Conservation (phyloP, 2,888 invertebrate genomes). For the Melinopterus prodromus region DNA sequence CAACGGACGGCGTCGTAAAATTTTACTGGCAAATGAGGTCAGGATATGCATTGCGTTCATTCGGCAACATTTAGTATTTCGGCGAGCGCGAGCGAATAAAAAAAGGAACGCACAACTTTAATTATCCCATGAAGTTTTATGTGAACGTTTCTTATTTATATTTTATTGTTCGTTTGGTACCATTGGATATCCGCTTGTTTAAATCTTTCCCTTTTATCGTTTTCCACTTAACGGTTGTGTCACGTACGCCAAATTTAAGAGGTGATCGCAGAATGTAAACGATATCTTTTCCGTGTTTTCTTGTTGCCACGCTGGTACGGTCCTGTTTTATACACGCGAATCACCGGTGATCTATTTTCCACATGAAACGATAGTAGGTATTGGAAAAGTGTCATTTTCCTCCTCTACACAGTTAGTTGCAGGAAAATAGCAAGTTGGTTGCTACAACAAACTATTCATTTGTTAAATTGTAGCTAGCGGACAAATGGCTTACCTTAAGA, state of each 20-base stretch:
- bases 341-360: too few relatives aligned
- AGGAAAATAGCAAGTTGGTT: too few relatives aligned
- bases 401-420: too few relatives aligned
- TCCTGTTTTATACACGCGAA: too few relatives aligned
- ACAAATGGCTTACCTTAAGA: too few relatives aligned
- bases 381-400: too few relatives aligned
- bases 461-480: too few relatives aligned
- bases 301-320: not conserved
- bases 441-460: too few relatives aligned
- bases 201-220: constrained; percentile 4
- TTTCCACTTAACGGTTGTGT: not conserved
- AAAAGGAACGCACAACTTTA: not conserved
- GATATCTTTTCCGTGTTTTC: not conserved
- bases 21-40: not conserved
- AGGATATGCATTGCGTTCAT: constrained; percentile 4
- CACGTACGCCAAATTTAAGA: not conserved
- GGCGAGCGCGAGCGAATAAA: not conserved
- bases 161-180: not conserved
- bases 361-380: too few relatives aligned
- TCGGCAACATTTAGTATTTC: not conserved
- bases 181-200: not conserved
- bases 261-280: not conserved
- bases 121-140: constrained; percentile 4
- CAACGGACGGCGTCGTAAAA: not conserved
- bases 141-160: constrained; percentile 4